phyloP scores from a whole-genome alignment of 2,113 vertebrate species.

The Panurus biarmicus region DNA sequence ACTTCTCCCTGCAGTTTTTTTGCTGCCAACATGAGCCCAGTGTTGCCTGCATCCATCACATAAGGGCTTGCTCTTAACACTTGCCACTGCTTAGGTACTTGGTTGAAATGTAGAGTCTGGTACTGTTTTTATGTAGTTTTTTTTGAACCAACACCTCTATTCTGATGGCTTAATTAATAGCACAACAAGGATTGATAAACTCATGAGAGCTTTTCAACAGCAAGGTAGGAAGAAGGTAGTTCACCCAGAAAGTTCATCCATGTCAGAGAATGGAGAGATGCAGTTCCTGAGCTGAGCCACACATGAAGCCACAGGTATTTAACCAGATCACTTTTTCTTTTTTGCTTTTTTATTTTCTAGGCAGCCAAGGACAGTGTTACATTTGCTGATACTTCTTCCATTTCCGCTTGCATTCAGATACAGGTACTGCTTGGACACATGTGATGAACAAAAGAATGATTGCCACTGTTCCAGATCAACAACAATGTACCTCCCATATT shows the following conservation, averaged over 20 bases:
- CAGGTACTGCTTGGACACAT: neutral
- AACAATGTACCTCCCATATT: neutral
- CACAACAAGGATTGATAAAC: neutral
- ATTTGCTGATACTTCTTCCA: neutral
- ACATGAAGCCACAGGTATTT: neutral
- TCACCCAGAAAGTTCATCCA: neutral
- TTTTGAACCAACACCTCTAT: neutral
- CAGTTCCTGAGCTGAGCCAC: neutral
- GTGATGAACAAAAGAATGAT: neutral
- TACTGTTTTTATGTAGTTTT: neutral
- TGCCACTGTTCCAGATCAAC: neutral
- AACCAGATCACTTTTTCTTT: neutral
- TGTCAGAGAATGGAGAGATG: neutral
- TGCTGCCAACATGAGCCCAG: neutral
- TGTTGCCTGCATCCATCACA: neutral
- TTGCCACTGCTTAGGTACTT: neutral
- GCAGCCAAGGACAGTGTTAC: neutral
- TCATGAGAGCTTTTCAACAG: neutral
- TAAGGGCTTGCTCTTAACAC: neutral
- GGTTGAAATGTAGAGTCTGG: neutral
- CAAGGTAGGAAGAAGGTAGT: neutral
- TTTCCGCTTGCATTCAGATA: neutral
- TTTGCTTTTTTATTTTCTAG: neutral
- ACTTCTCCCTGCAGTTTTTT: neutral
- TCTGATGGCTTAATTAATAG: neutral